Percentiles rank a stretch among this genome's conserved stretches.
These are phyloP conservation scores for Synergus japonicus DNA, from an alignment of 2,888 invertebrate genomes.

Conservation along the genomic window DNA sequence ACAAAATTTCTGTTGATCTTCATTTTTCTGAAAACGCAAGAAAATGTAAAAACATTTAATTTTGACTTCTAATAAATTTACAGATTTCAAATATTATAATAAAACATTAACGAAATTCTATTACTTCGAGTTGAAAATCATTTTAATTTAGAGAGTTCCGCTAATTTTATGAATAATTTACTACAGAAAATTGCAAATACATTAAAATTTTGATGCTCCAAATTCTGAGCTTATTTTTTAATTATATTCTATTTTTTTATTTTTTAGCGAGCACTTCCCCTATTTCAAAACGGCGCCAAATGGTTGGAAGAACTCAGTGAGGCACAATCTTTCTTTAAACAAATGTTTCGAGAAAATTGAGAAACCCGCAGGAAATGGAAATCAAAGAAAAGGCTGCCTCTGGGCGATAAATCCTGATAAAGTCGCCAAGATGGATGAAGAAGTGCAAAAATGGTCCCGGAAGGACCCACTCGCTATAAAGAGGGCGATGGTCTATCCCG, in stretches of 20 bases:
- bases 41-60: too few relatives aligned
- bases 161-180: too few relatives aligned
- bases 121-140: too few relatives aligned
- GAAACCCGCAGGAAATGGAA: constrained; percentile 92
- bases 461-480: constrained; percentile 96
- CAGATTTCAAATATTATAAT: too few relatives aligned
- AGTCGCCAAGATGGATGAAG: constrained; percentile 97
- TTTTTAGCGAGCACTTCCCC: constrained; percentile 95
- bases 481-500: constrained; percentile 96
- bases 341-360: constrained; percentile 99
- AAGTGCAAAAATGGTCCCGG: constrained; percentile 97
- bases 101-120: too few relatives aligned
- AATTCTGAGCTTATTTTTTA: not conserved
- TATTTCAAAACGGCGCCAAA: constrained; percentile 99
- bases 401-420: constrained; percentile 99
- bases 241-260: constrained; percentile 51
- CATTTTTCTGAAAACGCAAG: not conserved
- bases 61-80: too few relatives aligned
- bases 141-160: too few relatives aligned
- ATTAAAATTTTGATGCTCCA: not conserved
- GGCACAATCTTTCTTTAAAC: constrained; percentile 97
- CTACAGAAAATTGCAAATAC: too few relatives aligned
- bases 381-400: constrained; percentile 92
- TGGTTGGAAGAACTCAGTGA: constrained; percentile 99
- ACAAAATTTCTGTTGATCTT: not conserved